Evolutionary conservation across 2,888 invertebrate species (phyloP).

Genomic region (Trichogramma dendrolimi): DNA sequence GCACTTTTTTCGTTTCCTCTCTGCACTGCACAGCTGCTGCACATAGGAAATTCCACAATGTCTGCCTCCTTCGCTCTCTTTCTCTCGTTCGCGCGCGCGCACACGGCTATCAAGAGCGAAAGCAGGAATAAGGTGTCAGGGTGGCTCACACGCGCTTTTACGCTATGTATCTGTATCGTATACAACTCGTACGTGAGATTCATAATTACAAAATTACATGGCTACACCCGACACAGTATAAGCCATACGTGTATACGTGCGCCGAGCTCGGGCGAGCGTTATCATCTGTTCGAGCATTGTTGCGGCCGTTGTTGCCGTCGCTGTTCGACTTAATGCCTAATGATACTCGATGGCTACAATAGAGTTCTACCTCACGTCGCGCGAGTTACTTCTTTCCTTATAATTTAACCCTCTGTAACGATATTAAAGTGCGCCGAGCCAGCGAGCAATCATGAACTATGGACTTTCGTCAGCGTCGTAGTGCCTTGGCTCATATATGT

Average conservation of each 20-base stretch:
- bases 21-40: background rate
- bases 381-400: conserved; percentile 27
- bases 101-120: conserved; percentile 6
- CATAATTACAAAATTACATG: conserved; percentile 37
- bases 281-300: conserved; percentile 29
- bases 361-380: conserved; percentile 25
- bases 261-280: background rate
- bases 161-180: background rate
- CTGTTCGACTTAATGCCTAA: conserved; percentile 32
- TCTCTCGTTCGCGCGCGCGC: conserved; percentile 1
- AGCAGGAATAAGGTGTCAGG: conserved; percentile 28
- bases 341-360: conserved; percentile 37
- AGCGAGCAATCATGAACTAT: conserved; percentile 8
- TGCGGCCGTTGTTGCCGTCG: conserved; percentile 17
- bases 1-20: background rate
- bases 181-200: conserved; percentile 31
- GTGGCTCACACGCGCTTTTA: conserved; percentile 24
- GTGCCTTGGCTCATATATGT: no score
- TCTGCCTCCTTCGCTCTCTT: conserved; percentile 2
- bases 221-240: conserved; percentile 1
- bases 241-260: background rate
- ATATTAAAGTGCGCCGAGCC: conserved; percentile 26
- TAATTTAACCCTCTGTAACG: conserved; percentile 32
- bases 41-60: conserved; percentile 15
- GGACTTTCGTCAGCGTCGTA: no score